Evolutionary conservation across 1,140 invertebrate genomes (phyloP), one percentile per base, ranked within the genome.

Genomic region (Drosophila mayri): DNA sequence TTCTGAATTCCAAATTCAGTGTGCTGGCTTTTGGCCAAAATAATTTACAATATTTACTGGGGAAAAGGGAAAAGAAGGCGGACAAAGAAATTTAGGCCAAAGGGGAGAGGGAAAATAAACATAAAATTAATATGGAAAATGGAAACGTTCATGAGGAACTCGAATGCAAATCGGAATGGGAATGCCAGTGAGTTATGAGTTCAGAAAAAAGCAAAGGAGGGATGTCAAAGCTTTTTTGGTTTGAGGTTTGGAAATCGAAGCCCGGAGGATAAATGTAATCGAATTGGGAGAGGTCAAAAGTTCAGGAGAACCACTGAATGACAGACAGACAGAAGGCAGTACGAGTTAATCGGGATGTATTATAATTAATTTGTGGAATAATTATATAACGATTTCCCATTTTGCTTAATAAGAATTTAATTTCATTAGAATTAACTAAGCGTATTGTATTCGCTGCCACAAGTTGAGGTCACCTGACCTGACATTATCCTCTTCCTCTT

Each of bases 21-120:
- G 75, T 32, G 47, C 47, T 79, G 76, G 77, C 77, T 73, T 66
- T 61, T 59, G 67, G 77, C 77, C 77, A 79, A 79, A 49, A 79
- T 72, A 62, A 79, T 79, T 79, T 62, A 66, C 60, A 65, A 61
- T 61, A 65, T 72, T 40, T 77, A 54, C 40, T 12, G 60, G 37
- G 49, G 7, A 20, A 54, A 11, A 11, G 9, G 18, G 32, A n/a
- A 20, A 12, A 28, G 50, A 40, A 62, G 72, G 55, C 61, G 57
- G 38, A 49, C 47, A 54, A 32, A 22, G 20, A 52, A 47, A 47
- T 47, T 44, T 59, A 25, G 41, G 71, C 22, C 35, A 38, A 10
- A 35, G 22, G 18, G 3, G 4, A 25, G 1, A 2, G 8, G 63
- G 8, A 30, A 10, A 32, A 12, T n/a, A 68, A 68, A 47, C 18